A percentile compares a stretch with the other conserved stretches of the same genome.
Evolutionary conservation across 2,113 vertebrate genomes (phyloP).

Genomic region (Entelurus aequoreus): DNA sequence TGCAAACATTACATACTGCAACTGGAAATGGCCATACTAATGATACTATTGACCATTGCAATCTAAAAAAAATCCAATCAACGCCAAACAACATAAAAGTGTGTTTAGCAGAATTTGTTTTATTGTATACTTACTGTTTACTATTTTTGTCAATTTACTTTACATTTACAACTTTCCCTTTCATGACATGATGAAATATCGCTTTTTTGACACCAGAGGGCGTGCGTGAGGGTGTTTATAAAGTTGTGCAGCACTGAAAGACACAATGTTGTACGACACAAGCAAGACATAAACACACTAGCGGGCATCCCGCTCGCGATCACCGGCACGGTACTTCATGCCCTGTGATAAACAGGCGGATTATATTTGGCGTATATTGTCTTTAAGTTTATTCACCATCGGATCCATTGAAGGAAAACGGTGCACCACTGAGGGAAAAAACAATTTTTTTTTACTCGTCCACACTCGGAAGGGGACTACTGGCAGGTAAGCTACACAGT

Average conservation of each 20-base stretch:
- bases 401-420: slow-evolving; percentile 9
- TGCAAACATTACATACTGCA: too few species aligned
- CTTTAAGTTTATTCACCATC: background rate
- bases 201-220: slow-evolving; percentile 24
- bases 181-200: background rate
- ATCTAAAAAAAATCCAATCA: too few species aligned
- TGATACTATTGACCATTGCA: too few species aligned
- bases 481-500: slow-evolving; percentile 19
- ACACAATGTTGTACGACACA: slow-evolving; percentile 7
- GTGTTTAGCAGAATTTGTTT: too few species aligned
- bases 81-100: too few species aligned
- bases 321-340: slow-evolving; percentile 18
- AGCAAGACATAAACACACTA: slow-evolving; percentile 31
- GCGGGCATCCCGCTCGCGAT: slow-evolving; percentile 11
- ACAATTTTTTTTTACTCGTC: slow-evolving; percentile 2
- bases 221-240: background rate
- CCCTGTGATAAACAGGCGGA: slow-evolving; percentile 5
- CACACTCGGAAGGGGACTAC: slow-evolving; percentile 11
- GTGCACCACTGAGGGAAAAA: slow-evolving; percentile 22
- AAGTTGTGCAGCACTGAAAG: slow-evolving; percentile 14
- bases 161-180: too few species aligned
- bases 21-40: too few species aligned
- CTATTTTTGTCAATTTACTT: too few species aligned
- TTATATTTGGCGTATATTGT: slow-evolving; percentile 11
- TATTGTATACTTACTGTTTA: too few species aligned